Evolutionary conservation across 2,888 invertebrate genomes (phyloP).

Genomic region (Pristionchus fissidentatus): DNA sequence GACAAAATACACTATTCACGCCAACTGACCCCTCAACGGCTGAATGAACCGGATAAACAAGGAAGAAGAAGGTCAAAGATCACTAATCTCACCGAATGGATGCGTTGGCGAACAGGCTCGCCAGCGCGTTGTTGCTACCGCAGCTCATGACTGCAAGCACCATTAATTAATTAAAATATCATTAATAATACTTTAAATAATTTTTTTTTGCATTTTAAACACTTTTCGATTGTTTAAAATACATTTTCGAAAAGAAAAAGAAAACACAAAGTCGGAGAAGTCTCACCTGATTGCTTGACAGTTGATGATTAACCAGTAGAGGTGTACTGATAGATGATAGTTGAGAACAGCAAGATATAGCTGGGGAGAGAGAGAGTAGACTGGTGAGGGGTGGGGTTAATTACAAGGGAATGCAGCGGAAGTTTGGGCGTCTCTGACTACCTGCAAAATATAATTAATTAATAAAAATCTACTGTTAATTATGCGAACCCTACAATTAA

Average conservation of each 20-base stretch:
- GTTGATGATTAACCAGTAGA: constrained; percentile 26
- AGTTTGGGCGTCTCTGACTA: constrained; percentile 42
- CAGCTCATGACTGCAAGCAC: constrained; percentile 36
- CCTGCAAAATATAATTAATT: constrained; percentile 4
- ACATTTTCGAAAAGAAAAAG: no score
- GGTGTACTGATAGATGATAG: constrained; percentile 39
- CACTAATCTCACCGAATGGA: constrained; percentile 16
- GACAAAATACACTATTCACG: no score
- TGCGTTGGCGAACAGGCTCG: constrained; percentile 29
- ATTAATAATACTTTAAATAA: neutral
- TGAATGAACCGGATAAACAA: no score
- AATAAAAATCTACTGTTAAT: no score
- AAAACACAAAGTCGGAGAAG: neutral
- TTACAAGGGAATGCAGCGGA: constrained; percentile 42
- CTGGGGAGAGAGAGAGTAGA: no score
- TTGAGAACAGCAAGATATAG: constrained; percentile 21
- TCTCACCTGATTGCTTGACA: constrained; percentile 33
- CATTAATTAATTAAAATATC: neutral
- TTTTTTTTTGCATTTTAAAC: no score
- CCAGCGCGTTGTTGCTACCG: constrained; percentile 18
- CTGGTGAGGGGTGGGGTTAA: constrained; percentile 28
- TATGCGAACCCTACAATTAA: no score
- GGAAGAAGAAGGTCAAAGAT: neutral
- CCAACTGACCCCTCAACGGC: no score
- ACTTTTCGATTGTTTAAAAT: no score